Evolutionary conservation across 1,140 invertebrate genomes (phyloP).

Genomic region (Ptiloglossa arizonensis): DNA sequence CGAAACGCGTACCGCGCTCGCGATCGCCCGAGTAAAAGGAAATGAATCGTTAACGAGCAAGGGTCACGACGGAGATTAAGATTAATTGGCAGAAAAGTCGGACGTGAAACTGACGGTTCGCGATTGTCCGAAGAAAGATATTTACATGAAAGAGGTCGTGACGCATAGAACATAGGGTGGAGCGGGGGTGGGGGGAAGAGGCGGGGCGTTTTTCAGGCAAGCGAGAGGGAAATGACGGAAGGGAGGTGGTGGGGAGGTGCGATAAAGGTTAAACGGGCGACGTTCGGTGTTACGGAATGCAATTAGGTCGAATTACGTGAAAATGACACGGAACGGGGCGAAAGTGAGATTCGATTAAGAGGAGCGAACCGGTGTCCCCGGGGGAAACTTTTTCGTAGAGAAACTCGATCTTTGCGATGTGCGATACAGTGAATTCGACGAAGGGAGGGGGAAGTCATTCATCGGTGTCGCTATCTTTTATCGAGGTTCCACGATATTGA

Average conservation of each 20-base stretch:
- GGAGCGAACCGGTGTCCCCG: constrained; percentile 50
- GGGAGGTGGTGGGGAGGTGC: neutral
- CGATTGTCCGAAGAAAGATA: neutral
- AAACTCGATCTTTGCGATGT: too few relatives aligned
- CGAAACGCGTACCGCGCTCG: neutral
- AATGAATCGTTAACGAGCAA: constrained; percentile 26
- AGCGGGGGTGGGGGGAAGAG: too few relatives aligned
- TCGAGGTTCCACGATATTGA: too few relatives aligned
- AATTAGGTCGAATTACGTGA: constrained; percentile 61
- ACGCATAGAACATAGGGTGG: too few relatives aligned
- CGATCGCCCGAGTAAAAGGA: constrained; percentile 24
- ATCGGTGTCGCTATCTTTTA: too few relatives aligned
- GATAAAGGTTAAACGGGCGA: constrained; percentile 18
- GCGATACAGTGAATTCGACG: too few relatives aligned
- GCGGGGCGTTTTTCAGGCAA: neutral
- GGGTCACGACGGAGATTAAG: constrained; percentile 29
- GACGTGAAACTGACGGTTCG: constrained; percentile 5
- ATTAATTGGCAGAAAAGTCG: constrained; percentile 39
- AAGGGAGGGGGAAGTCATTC: too few relatives aligned
- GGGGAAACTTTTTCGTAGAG: neutral
- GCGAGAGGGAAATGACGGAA: neutral
- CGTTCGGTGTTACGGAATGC: constrained; percentile 43
- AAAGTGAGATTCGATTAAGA: constrained; percentile 62
- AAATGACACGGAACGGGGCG: constrained; percentile 37
- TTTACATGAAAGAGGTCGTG: neutral